Conservation (phyloP, 2,797 vertebrate species). For the Myotis planiceps region DNA sequence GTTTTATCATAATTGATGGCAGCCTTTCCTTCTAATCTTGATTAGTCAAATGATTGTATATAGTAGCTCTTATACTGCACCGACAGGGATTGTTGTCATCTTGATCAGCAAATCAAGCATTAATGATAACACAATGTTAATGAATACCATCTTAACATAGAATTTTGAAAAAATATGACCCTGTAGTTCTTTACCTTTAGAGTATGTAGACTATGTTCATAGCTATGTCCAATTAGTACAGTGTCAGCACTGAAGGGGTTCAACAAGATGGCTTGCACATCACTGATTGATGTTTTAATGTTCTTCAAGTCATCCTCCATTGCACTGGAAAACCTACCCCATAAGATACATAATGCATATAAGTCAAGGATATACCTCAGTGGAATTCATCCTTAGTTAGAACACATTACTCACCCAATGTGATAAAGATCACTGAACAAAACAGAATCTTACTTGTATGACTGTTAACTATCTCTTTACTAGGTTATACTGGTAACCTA, state of each 20-base stretch:
- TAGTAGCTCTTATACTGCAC: neutral
- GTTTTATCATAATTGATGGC: neutral
- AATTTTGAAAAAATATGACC: neutral
- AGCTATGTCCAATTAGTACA: slow-evolving; percentile 90
- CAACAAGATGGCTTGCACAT: slow-evolving; percentile 89
- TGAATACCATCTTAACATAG: neutral
- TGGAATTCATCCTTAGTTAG: neutral
- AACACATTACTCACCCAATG: neutral
- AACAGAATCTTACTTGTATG: neutral
- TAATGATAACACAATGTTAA: neutral
- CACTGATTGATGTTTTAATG: slow-evolving; percentile 80
- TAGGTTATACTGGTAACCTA: neutral
- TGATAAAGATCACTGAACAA: neutral
- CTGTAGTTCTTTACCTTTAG: slow-evolving; percentile 89
- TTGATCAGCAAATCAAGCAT: neutral
- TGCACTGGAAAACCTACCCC: slow-evolving; percentile 89
- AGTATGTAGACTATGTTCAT: slow-evolving; percentile 89
- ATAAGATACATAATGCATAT: neutral
- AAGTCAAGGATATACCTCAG: neutral
- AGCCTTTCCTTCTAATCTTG: neutral
- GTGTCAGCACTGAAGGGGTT: slow-evolving; percentile 89
- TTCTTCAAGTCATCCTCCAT: slow-evolving; percentile 87
- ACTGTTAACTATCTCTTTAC: neutral
- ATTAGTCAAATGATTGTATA: neutral
- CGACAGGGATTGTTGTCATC: neutral